phyloP scores from a whole-genome alignment of 2,113 vertebrate genomes.

The Myodes glareolus region DNA sequence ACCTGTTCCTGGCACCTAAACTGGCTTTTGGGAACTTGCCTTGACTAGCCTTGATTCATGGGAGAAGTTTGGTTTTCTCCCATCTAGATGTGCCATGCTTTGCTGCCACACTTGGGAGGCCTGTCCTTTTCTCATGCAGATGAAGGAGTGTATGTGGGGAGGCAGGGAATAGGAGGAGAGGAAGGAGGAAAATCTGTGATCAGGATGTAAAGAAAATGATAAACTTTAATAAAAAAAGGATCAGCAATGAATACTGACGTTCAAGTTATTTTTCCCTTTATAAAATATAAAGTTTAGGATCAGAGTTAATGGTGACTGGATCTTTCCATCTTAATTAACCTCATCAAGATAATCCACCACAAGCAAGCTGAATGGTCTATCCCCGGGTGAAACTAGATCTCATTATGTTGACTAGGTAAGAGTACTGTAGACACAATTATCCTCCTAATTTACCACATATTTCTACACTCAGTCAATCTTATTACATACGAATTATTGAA shows the following conservation, averaged over 20 bases:
- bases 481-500: conserved; percentile 15
- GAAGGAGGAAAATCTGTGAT: neutral
- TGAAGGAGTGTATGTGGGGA: neutral
- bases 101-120: neutral
- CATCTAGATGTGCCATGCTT: neutral
- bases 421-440: neutral
- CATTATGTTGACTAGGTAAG: neutral
- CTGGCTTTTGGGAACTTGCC: neutral
- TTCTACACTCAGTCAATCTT: conserved; percentile 25
- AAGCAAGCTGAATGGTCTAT: neutral
- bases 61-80: neutral
- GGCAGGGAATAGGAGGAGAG: neutral
- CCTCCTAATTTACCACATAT: neutral
- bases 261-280: neutral
- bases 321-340: neutral
- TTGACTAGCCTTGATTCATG: neutral
- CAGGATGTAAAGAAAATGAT: neutral
- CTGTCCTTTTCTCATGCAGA: neutral
- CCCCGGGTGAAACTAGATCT: neutral
- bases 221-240: neutral
- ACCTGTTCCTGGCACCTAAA: neutral
- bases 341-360: neutral
- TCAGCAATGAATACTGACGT: neutral
- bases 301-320: neutral
- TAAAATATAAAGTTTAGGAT: neutral